Evolutionary conservation across 2,888 invertebrate genomes (phyloP).

Genomic region (Philhelius pedissequus): DNA sequence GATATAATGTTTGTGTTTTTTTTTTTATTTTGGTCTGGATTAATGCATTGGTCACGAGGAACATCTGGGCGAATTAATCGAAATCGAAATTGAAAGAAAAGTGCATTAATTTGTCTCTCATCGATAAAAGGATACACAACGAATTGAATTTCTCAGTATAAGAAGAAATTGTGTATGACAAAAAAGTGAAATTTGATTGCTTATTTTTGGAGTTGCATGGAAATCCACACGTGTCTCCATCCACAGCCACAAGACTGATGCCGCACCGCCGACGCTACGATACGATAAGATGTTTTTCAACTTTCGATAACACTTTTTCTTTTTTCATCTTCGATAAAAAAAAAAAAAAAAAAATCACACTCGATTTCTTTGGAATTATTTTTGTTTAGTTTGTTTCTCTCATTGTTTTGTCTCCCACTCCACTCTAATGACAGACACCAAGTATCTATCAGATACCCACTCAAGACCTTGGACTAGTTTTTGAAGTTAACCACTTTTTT

Average conservation of each 20-base stretch:
- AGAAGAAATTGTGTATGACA: neutral
- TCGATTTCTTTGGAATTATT: constrained; percentile 32
- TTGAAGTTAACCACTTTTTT: constrained; percentile 22
- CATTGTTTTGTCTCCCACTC: neutral
- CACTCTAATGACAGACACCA: constrained; percentile 18
- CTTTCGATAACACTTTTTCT: constrained; percentile 63
- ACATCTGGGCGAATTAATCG: constrained; percentile 35
- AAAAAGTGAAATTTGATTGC: constrained; percentile 55
- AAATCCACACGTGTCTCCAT: neutral
- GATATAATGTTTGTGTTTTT: neutral
- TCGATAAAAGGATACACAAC: constrained; percentile 1
- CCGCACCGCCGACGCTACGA: neutral
- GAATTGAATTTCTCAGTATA: neutral
- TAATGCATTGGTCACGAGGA: constrained; percentile 35
- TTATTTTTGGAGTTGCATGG: neutral
- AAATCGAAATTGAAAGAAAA: neutral
- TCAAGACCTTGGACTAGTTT: constrained; percentile 63
- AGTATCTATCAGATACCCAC: neutral
- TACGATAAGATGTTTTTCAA: constrained; percentile 54
- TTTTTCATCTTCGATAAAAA: constrained; percentile 30
- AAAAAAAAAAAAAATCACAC: constrained; percentile 14
- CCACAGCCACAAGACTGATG: neutral
- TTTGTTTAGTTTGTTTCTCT: neutral
- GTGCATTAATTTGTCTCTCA: neutral
- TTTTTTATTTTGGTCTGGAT: neutral